Percentiles rank a stretch among this genome's conserved stretches.
Conservation (phyloP, 2,113 vertebrate species). For the Prolemur simus region DNA sequence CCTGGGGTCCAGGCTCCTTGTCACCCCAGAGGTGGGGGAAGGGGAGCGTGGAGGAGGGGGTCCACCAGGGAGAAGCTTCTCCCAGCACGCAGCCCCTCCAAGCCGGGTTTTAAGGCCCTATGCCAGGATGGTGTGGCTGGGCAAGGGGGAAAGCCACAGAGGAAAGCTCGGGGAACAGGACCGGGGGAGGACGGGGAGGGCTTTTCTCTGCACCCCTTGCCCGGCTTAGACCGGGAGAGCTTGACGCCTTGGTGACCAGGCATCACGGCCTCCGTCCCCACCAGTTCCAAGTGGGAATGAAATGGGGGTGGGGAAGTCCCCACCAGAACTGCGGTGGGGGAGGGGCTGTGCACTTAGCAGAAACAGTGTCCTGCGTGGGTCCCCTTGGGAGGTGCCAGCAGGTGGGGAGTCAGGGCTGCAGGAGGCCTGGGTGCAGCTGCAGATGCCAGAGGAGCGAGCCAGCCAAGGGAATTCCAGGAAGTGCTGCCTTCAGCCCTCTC, state of each 20-base stretch:
- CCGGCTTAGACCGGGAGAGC: no score
- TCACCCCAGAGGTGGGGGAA: no score
- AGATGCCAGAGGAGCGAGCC: fast-evolving
- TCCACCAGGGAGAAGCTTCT: not conserved
- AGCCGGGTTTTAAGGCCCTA: no score
- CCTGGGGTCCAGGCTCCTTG: no score
- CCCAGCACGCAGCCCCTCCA: not conserved
- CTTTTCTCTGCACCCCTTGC: not conserved
- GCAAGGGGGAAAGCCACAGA: not conserved
- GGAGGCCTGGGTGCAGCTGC: not conserved
- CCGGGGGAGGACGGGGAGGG: not conserved
- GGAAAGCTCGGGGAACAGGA: not conserved
- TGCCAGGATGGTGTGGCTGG: not conserved
- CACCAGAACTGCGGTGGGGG: not conserved
- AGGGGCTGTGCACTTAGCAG: not conserved
- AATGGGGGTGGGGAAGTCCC: no score
- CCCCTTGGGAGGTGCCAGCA: not conserved
- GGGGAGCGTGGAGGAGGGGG: not conserved
- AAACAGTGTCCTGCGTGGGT: not conserved
- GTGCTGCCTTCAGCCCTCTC: not conserved
- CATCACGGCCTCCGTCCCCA: no score
- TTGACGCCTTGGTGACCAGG: not conserved
- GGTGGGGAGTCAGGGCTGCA: not conserved
- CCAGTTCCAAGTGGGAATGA: not conserved
- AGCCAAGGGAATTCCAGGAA: not conserved